A percentile compares a stretch with the other conserved stretches of the same genome.
phyloP scores from a whole-genome alignment of 1,140 invertebrate species.

The Globodera rostochiensis region DNA sequence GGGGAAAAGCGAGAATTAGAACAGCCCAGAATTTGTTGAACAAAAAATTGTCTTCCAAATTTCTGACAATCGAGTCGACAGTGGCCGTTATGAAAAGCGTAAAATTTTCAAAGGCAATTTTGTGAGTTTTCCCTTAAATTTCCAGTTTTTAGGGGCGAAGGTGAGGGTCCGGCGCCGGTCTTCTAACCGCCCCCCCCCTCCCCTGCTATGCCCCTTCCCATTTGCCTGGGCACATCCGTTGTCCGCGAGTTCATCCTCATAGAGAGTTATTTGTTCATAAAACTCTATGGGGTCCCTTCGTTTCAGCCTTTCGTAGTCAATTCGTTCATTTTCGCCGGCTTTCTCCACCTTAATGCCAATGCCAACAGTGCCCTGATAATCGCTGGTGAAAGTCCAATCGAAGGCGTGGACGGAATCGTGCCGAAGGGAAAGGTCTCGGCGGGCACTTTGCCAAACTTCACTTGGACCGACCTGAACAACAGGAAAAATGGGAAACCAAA shows the following conservation, averaged over 20 bases:
- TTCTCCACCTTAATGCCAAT: constrained; percentile 58
- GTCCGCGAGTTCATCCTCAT: constrained; percentile 97
- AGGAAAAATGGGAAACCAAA: constrained; percentile 23
- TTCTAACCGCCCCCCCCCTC: too few species aligned
- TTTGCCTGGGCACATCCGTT: constrained; percentile 75
- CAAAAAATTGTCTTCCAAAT: too few species aligned
- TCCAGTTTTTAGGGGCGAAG: too few species aligned
- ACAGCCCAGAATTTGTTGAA: neutral
- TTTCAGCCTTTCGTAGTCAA: constrained; percentile 88
- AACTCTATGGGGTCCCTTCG: constrained; percentile 87
- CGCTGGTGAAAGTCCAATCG: constrained; percentile 92
- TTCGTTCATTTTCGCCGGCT: constrained; percentile 74
- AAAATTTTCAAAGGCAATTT: too few species aligned
- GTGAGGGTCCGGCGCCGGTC: too few species aligned
- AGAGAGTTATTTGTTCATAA: constrained; percentile 88
- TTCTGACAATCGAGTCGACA: too few species aligned
- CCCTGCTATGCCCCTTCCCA: too few species aligned
- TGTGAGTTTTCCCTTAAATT: too few species aligned
- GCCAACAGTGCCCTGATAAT: constrained; percentile 67
- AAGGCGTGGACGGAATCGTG: constrained; percentile 73
- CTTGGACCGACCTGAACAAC: constrained; percentile 40
- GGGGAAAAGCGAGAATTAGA: neutral
- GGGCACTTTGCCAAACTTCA: constrained; percentile 42
- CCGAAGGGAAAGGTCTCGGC: constrained; percentile 17
- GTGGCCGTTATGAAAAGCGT: too few species aligned